Conservation (phyloP, 2,113 vertebrate species). For the Corvus hawaiiensis region DNA sequence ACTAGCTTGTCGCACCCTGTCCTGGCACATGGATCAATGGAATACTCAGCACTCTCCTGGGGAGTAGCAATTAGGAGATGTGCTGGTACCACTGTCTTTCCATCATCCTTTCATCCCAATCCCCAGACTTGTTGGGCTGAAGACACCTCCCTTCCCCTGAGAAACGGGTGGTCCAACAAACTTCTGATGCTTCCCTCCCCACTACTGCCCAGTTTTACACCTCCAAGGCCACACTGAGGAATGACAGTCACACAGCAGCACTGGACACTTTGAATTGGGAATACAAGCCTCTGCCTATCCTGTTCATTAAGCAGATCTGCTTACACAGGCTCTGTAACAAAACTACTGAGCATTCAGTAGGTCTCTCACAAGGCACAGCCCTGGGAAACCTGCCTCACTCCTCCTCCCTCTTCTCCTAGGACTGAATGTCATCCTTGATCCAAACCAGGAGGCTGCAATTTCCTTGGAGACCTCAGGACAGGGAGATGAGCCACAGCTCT, state of each 20-base stretch:
- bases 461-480: background rate
- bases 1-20: background rate
- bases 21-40: background rate
- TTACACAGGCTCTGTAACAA: background rate
- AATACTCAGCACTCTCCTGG: background rate
- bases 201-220: background rate
- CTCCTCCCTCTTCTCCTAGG: background rate
- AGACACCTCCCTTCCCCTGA: background rate
- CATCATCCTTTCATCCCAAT: background rate
- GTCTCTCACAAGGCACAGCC: background rate
- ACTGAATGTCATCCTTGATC: background rate
- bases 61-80: background rate
- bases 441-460: background rate
- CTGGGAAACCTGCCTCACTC: background rate
- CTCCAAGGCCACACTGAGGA: background rate
- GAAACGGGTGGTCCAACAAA: background rate
- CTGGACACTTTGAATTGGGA: background rate
- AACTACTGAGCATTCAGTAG: rapidly evolving
- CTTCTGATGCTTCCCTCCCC: background rate
- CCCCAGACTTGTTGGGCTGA: background rate
- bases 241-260: background rate
- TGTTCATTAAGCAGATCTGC: background rate
- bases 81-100: background rate
- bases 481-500: background rate
- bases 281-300: background rate